Percentiles rank a stretch among this genome's conserved stretches.
Evolutionary conservation across 2,888 invertebrate genomes (phyloP).

Genomic region (Cetonia aurata): DNA sequence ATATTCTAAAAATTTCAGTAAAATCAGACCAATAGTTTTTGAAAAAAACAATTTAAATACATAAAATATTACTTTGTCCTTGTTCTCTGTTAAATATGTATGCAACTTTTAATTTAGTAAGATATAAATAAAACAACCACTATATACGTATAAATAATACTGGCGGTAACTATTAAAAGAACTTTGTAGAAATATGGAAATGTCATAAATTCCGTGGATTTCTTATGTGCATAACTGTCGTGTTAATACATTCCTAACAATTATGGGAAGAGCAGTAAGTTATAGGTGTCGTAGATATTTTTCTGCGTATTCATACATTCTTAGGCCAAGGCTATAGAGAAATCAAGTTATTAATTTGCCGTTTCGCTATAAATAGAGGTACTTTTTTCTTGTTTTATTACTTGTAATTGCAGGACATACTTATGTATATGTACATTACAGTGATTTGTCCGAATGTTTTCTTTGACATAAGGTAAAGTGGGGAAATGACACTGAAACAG

Average conservation of each 20-base stretch:
- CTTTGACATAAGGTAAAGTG: too few species aligned
- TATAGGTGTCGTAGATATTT: neutral
- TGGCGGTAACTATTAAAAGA: neutral
- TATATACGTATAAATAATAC: constrained; percentile 4
- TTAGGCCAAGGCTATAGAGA: constrained; percentile 13
- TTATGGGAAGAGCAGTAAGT: constrained; percentile 28
- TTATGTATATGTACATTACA: neutral
- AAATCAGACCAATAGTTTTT: too few species aligned
- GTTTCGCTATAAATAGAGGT: constrained; percentile 10
- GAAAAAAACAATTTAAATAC: too few species aligned
- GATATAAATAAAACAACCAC: constrained; percentile 24
- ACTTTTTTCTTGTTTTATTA: constrained; percentile 1
- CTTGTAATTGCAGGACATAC: neutral
- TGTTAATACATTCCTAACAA: constrained; percentile 6
- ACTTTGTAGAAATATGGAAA: constrained; percentile 23
- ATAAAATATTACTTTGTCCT: too few species aligned
- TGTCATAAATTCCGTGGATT: constrained; percentile 19
- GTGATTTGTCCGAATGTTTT: neutral
- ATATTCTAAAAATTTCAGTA: too few species aligned
- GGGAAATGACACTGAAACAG: too few species aligned
- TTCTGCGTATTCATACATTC: constrained; percentile 14
- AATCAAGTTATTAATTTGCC: constrained; percentile 12
- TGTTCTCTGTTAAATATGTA: constrained; percentile 5
- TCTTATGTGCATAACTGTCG: constrained; percentile 7
- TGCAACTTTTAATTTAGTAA: neutral